Evolutionary conservation across 2,113 vertebrate species (phyloP).

Genomic region (Cranoglanis bouderius): DNA sequence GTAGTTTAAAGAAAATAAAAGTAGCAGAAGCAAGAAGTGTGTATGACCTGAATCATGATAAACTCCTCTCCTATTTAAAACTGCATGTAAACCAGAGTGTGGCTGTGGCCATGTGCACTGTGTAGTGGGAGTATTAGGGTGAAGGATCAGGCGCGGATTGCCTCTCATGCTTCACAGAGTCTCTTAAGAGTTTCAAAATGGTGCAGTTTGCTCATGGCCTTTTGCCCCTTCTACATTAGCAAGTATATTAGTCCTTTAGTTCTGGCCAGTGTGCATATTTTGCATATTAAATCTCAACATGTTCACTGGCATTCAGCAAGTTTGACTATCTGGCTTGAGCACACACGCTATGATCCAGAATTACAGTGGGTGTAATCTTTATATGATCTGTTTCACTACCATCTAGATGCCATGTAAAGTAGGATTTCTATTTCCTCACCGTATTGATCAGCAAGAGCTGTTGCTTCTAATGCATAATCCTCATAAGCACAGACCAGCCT

Average conservation of each 20-base stretch:
- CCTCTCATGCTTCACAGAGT: slow-evolving; percentile 66
- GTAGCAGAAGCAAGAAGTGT: not conserved
- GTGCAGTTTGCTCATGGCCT: slow-evolving; percentile 52
- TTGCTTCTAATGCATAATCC: slow-evolving; percentile 29
- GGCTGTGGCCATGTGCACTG: slow-evolving; percentile 41
- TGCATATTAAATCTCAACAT: slow-evolving; percentile 54
- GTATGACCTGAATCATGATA: not conserved
- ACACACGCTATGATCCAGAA: slow-evolving; percentile 34
- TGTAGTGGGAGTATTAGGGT: slow-evolving; percentile 38
- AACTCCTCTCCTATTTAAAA: slow-evolving; percentile 26
- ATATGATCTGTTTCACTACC: slow-evolving; percentile 16
- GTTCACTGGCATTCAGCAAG: slow-evolving; percentile 40
- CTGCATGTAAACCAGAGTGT: not conserved
- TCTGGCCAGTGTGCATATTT: slow-evolving; percentile 62
- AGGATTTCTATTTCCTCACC: slow-evolving; percentile 32
- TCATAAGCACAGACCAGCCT: slow-evolving; percentile 20
- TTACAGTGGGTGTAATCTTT: slow-evolving; percentile 24
- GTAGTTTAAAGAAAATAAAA: not conserved
- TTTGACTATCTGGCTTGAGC: slow-evolving; percentile 34
- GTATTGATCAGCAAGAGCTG: slow-evolving; percentile 51
- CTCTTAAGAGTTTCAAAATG: slow-evolving; percentile 64
- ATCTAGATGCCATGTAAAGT: slow-evolving; percentile 25
- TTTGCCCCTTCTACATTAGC: slow-evolving; percentile 61
- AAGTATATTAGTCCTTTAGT: slow-evolving; percentile 59
- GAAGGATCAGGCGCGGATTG: slow-evolving; percentile 54